Percentiles rank a stretch among this genome's conserved stretches.
Evolutionary conservation across 2,888 invertebrate species (phyloP).

Genomic region (Lottia gigantea): DNA sequence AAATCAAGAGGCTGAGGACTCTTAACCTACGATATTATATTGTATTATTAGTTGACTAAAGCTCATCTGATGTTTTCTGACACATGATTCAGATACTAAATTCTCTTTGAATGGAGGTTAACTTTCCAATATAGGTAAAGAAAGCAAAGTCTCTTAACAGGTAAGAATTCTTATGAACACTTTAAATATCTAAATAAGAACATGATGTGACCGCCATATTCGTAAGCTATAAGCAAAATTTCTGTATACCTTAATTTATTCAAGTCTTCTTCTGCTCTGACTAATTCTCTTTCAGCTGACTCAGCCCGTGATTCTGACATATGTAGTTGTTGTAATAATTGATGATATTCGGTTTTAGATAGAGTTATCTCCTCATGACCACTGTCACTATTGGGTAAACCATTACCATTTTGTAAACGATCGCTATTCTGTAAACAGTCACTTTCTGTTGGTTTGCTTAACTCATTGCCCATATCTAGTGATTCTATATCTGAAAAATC

Average conservation of each 20-base stretch:
- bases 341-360: constrained; percentile 31
- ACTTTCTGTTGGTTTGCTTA: neutral
- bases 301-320: constrained; percentile 26
- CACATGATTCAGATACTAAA: too few relatives aligned
- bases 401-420: neutral
- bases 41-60: too few relatives aligned
- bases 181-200: neutral
- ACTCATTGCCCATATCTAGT: neutral
- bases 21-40: too few relatives aligned
- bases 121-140: too few relatives aligned
- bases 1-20: too few relatives aligned
- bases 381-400: neutral
- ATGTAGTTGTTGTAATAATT: constrained; percentile 73
- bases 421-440: neutral
- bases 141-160: too few relatives aligned
- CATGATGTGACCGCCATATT: neutral
- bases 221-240: neutral
- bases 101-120: too few relatives aligned
- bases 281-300: constrained; percentile 38
- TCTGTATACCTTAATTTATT: constrained; percentile 43
- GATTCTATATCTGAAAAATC: constrained; percentile 17
- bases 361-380: constrained; percentile 14
- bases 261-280: constrained; percentile 44
- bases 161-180: too few relatives aligned
- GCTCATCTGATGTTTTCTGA: too few relatives aligned